Conservation (phyloP, 2,888 invertebrate species). For the Globia sparganii region DNA sequence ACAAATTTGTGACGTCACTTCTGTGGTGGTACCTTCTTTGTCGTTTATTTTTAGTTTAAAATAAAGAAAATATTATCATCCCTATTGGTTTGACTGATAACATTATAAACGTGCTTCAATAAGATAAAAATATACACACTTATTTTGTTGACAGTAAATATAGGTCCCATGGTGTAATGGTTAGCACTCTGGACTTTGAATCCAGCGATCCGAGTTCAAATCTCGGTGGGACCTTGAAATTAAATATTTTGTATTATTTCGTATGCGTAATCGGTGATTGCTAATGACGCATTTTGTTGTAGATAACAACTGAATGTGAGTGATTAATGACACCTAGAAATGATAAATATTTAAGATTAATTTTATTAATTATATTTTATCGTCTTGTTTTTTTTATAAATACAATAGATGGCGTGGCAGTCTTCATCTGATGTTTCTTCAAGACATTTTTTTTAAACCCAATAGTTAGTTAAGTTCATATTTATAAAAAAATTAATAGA, state of each 20-base stretch:
- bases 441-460: too few relatives aligned
- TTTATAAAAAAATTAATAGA: too few relatives aligned
- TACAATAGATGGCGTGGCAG: constrained; percentile 20
- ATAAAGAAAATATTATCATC: background rate
- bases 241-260: constrained; percentile 9
- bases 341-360: background rate
- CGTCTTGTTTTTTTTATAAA: background rate
- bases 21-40: too few relatives aligned
- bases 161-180: constrained; percentile 91
- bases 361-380: too few relatives aligned
- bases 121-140: background rate
- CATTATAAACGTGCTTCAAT: background rate
- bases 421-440: background rate
- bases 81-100: background rate
- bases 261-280: background rate
- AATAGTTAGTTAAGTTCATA: too few relatives aligned
- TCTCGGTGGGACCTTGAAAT: constrained; percentile 88
- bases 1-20: too few relatives aligned
- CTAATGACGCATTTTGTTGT: background rate
- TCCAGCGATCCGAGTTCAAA: constrained; percentile 90
- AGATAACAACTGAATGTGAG: background rate
- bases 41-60: too few relatives aligned
- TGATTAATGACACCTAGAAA: background rate
- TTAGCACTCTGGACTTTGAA: constrained; percentile 91
- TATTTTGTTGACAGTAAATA: background rate